Conservation (phyloP, 2,888 invertebrate species). For the Cybosia mesomella region DNA sequence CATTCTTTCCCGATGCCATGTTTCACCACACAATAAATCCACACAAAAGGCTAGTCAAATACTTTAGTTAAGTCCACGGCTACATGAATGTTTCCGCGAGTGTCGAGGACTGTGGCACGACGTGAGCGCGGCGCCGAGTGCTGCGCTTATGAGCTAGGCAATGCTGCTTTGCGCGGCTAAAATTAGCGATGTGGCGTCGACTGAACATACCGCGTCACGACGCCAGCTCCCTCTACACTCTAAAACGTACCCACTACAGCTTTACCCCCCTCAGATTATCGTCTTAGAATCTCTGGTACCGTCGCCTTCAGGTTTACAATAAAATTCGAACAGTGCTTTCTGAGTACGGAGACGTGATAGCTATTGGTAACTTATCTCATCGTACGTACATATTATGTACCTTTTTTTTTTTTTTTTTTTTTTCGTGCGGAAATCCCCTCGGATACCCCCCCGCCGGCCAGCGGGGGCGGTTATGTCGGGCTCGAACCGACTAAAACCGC, state of each 20-base stretch:
- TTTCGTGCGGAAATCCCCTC: no score
- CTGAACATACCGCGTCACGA: constrained; percentile 46
- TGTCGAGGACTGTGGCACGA: constrained; percentile 33
- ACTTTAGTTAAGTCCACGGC: constrained; percentile 49
- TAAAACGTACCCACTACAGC: constrained; percentile 34
- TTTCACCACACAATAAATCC: constrained; percentile 56
- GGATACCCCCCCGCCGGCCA: no score
- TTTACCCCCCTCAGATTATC: constrained; percentile 32
- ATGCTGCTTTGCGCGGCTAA: constrained; percentile 67
- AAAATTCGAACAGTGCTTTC: background rate
- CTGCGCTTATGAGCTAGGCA: constrained; percentile 55
- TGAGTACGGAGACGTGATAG: constrained; percentile 1
- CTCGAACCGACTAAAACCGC: no score
- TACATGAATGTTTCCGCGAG: constrained; percentile 40
- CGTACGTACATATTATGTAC: no score
- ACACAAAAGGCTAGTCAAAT: constrained; percentile 47
- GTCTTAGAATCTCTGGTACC: constrained; percentile 38
- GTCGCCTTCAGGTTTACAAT: constrained; percentile 20
- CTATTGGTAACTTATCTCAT: background rate
- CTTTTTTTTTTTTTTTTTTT: no score
- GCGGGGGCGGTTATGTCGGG: no score
- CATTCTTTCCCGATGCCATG: constrained; percentile 72
- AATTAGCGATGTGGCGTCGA: constrained; percentile 71
- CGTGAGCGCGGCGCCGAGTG: constrained; percentile 71
- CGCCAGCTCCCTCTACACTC: constrained; percentile 36